Evolutionary conservation across 2,113 vertebrate species (phyloP), one percentile per base, ranked within the genome.

Genomic region (Gambusia affinis): DNA sequence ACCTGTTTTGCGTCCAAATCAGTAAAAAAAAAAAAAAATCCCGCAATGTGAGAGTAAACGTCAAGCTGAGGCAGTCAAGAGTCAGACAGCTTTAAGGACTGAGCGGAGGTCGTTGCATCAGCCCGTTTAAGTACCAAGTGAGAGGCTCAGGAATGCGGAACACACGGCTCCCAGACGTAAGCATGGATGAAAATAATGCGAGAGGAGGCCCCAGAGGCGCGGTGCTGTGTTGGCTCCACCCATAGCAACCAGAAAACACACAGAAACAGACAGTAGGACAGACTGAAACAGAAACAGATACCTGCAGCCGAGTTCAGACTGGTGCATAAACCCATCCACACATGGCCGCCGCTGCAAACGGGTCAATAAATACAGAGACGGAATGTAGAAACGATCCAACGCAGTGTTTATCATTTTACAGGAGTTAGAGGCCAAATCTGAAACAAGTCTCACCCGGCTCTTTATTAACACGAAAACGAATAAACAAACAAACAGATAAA

Each of bases 121-220:
- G 96, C 95, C 94, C 92, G 93, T 84, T 95, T 97, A 96, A 95
- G 96, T 96, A 96, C 89, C 82, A 85, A 90, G 93, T 90, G 94
- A 86, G 92, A 93, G 93, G 95, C 94, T 93, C 91, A 84, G 96
- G 97, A 97, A 97, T 96, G 96, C 96, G 97, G 97, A 97, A 96
- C 93, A 95, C 93, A 94, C 92, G 87, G 87, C 91, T 88, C 90
- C 90, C 90, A 93, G 94, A 96, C 96, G 96, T 96, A 93, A 96
- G 93, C 94, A 89, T 73, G 81, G 86, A 87, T 90, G 92, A 91
- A 90, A 89, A 89, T 88, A 87, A 85, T 84, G 79, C 31, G 67
- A 87, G 84, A 83, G 83, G 73, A 80, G 76, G 82, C 74, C 82
- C 15, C 67, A 12, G 10, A 72, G 54, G 80, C 70, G 67, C 64